Conservation (phyloP, 2,888 invertebrate genomes). For the Thysanoteuthis rhombus region DNA sequence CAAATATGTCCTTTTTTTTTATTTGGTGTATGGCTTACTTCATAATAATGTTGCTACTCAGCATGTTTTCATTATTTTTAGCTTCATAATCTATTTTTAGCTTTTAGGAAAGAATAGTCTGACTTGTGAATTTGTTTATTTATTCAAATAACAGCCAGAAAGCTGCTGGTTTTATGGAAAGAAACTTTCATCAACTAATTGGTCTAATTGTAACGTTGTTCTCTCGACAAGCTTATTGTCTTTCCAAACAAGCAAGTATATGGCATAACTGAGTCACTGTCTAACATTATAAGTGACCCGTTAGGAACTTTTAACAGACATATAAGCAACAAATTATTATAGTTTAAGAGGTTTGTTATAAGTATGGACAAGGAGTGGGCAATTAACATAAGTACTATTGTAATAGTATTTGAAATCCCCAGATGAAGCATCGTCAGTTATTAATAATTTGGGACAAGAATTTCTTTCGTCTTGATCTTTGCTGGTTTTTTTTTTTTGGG, state of each 20-base stretch:
- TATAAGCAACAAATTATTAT: background rate
- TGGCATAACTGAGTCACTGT: background rate
- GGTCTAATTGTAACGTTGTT: background rate
- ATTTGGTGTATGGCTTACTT: no score
- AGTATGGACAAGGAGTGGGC: background rate
- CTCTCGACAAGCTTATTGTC: background rate
- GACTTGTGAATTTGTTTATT: background rate
- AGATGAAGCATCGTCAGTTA: no score
- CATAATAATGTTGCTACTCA: background rate
- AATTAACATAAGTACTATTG: background rate
- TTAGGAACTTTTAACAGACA: background rate
- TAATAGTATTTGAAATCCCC: no score
- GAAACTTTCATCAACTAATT: background rate
- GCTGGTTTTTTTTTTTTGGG: no score
- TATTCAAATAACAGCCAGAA: background rate
- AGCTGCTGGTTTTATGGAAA: background rate
- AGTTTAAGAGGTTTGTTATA: background rate
- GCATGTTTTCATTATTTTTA: no score
- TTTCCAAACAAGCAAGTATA: background rate
- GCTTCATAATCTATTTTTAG: background rate
- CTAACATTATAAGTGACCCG: background rate
- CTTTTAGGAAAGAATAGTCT: background rate
- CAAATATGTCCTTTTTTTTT: no score
- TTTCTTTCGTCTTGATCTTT: no score
- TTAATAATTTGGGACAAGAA: no score